Percentiles rank a stretch among this genome's conserved stretches.
Conservation (phyloP, 2,888 invertebrate species). For the Stenolophus ochropezus region DNA sequence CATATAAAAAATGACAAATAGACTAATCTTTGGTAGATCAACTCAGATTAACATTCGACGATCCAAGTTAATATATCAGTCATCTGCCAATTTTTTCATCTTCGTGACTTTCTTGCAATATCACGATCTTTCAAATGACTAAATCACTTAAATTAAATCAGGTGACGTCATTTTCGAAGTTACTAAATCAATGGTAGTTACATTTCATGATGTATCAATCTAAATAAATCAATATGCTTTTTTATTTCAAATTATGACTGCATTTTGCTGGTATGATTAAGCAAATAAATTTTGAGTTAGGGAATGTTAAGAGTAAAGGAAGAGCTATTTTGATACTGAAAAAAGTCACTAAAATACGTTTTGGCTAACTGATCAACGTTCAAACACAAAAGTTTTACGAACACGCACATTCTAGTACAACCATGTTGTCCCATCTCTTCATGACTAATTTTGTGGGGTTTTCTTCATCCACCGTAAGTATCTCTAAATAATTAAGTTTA, state of each 20-base stretch:
- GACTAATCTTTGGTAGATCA: constrained; percentile 51
- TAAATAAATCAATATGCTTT: constrained; percentile 6
- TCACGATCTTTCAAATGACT: constrained; percentile 22
- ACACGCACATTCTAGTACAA: constrained; percentile 83
- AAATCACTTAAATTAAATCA: constrained; percentile 35
- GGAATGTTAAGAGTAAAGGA: not conserved
- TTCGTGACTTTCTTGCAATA: constrained; percentile 27
- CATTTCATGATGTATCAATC: constrained; percentile 6
- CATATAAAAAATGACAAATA: constrained; percentile 39
- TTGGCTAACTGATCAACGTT: constrained; percentile 13
- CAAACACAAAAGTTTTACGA: constrained; percentile 72
- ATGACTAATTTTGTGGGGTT: constrained; percentile 78
- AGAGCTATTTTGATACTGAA: not conserved
- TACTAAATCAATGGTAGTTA: constrained; percentile 24
- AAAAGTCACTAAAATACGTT: constrained; percentile 1
- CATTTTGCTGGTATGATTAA: not conserved
- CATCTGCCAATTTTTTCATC: not conserved
- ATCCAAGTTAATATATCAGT: constrained; percentile 9
- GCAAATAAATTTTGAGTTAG: not conserved
- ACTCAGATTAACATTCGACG: constrained; percentile 35
- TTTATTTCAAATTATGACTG: not conserved
- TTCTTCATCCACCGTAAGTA: constrained; percentile 80
- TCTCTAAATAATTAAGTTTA: constrained; percentile 79
- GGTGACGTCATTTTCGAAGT: constrained; percentile 7
- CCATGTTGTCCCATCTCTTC: constrained; percentile 82